Base-by-base conservation (phyloP, 2,113 vertebrate species). In the Paracanthobrama guichenoti region DNA sequence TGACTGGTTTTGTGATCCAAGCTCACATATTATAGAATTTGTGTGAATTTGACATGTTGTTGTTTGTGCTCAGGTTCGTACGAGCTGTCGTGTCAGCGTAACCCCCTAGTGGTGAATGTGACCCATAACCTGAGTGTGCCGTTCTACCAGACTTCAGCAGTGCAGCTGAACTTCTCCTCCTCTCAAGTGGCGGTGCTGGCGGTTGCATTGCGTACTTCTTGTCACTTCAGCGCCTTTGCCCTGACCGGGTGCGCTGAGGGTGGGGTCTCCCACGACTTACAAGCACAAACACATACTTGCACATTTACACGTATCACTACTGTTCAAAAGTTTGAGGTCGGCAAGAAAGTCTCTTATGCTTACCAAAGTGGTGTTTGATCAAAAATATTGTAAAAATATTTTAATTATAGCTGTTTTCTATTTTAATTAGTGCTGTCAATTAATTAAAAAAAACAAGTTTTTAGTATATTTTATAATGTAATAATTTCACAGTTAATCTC, bases 111-210 rank as follows among this genome's bases (percentile, higher is more conserved):
- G 88, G 90, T 98, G 78, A 96, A 95, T 0, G 90, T 96, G 89
- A 95, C 93, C 79, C 92, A 89, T 0, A 91, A 94, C 88, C 90
- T 91, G 7, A 91, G 93, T 20, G 69, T 88, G 4, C 91, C 92
- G 0, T 89, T 93, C 84, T 91, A 90, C 86, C 88, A 55, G 64
- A 94, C 92, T 0, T 79, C 92, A 26, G 95, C 96, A 0, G 89
- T 96, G 62, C 89, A 97, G 86, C 91, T 99, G 82, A 95, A 95
- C 88, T 94, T 98, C 89, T 97, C 97, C 42, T 96, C 97, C 28
- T 88, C 94, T 0, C 73, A 89, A 0, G 95, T 99, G 93, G 97
- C 95, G 14, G 87, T 99, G 24, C 92, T 95, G 22, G 97, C 95
- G 0, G 95, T 99, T 85, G 95, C 96, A 75, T 84, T 99, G 81